These are phyloP conservation scores for Margarornis squamiger DNA, from an alignment of 2,797 vertebrate genomes.

Conservation along the genomic window DNA sequence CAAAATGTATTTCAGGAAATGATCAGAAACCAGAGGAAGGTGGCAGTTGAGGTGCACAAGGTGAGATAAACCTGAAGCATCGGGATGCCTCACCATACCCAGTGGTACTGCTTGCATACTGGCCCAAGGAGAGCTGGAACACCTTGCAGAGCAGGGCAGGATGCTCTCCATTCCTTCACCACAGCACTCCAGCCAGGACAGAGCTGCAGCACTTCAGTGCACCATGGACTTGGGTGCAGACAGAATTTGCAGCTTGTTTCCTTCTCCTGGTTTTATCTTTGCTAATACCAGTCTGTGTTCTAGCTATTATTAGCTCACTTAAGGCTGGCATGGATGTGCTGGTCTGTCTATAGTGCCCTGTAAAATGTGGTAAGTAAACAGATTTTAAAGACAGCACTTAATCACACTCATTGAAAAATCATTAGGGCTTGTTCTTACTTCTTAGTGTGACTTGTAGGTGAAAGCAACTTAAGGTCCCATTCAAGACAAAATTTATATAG, in stretches of 20 bases:
- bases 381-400: constrained; percentile 2
- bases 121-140: background rate
- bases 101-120: background rate
- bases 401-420: constrained; percentile 8
- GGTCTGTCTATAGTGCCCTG: background rate
- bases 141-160: background rate
- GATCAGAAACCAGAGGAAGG: background rate
- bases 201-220: background rate
- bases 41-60: background rate
- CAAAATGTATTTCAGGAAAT: background rate
- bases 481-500: background rate
- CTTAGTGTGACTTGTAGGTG: background rate
- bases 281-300: background rate
- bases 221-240: background rate
- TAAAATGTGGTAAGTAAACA: background rate
- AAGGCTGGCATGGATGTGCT: background rate
- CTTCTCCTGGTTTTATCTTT: background rate
- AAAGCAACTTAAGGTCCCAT: background rate
- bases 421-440: background rate
- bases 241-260: background rate
- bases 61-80: background rate
- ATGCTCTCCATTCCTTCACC: background rate
- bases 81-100: background rate
- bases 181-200: background rate
- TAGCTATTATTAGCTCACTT: background rate